These are phyloP conservation scores for Tychaedon coryphoeus DNA, from an alignment of 2,113 vertebrate species.

Conservation along the genomic window DNA sequence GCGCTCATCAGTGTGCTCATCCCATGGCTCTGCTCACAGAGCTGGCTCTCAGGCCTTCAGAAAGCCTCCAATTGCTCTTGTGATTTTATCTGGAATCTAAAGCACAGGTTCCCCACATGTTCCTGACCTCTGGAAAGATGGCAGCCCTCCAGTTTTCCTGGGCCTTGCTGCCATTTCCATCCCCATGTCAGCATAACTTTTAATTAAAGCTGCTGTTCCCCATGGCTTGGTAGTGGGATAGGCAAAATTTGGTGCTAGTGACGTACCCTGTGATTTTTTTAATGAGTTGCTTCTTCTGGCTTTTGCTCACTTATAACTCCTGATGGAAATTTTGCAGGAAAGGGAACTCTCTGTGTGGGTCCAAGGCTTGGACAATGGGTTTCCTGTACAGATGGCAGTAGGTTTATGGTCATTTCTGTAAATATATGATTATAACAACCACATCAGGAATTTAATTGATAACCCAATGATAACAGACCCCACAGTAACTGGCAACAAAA, in stretches of 20 bases:
- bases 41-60: neutral
- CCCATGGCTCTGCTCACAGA: neutral
- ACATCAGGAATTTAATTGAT: neutral
- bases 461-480: neutral
- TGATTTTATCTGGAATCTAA: neutral
- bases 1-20: neutral
- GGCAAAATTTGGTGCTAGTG: neutral
- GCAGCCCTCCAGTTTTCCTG: neutral
- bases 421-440: neutral
- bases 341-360: neutral
- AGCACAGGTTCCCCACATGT: neutral
- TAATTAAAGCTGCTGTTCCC: neutral
- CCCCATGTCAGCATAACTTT: neutral
- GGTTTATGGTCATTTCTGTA: neutral
- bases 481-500: neutral
- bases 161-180: neutral
- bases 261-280: neutral
- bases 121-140: neutral
- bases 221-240: neutral
- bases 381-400: neutral
- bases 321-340: neutral
- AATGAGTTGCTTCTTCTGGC: neutral
- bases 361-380: neutral
- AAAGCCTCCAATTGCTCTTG: neutral
- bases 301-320: neutral